phyloP scores from a whole-genome alignment of 1,140 invertebrate genomes.

The Drosophila neocordata region DNA sequence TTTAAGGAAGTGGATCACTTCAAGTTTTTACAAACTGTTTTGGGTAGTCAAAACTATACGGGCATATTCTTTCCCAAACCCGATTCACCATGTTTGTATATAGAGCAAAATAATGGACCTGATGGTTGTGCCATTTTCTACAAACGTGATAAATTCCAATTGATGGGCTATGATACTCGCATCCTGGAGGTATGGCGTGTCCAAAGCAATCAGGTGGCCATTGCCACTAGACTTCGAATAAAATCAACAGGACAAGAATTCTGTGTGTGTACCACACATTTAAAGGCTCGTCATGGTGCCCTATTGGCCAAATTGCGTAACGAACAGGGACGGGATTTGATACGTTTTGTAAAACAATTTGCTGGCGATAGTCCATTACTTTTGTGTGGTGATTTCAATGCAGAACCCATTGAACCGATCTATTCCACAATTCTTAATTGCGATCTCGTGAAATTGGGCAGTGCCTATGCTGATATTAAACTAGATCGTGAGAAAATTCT shows the following conservation, averaged over 20 bases:
- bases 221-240: constrained; percentile 85
- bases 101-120: constrained; percentile 89
- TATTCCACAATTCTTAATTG: constrained; percentile 85
- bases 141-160: constrained; percentile 86
- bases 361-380: constrained; percentile 85
- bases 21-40: constrained; percentile 86
- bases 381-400: constrained; percentile 92
- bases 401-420: constrained; percentile 89
- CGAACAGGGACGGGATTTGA: constrained; percentile 89
- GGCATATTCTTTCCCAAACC: constrained; percentile 91
- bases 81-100: constrained; percentile 90
- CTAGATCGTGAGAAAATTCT: constrained; percentile 40
- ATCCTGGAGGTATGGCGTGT: constrained; percentile 88
- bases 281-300: constrained; percentile 88
- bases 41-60: constrained; percentile 87
- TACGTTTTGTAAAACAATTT: constrained; percentile 85
- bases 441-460: constrained; percentile 82
- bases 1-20: constrained; percentile 91
- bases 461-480: constrained; percentile 84
- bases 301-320: constrained; percentile 88
- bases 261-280: constrained; percentile 89
- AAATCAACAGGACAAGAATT: constrained; percentile 85
- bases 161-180: constrained; percentile 85
- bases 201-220: constrained; percentile 89
- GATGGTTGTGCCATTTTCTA: constrained; percentile 93